phyloP scores from a whole-genome alignment of 2,888 invertebrate genomes.

The Adelphocoris suturalis region DNA sequence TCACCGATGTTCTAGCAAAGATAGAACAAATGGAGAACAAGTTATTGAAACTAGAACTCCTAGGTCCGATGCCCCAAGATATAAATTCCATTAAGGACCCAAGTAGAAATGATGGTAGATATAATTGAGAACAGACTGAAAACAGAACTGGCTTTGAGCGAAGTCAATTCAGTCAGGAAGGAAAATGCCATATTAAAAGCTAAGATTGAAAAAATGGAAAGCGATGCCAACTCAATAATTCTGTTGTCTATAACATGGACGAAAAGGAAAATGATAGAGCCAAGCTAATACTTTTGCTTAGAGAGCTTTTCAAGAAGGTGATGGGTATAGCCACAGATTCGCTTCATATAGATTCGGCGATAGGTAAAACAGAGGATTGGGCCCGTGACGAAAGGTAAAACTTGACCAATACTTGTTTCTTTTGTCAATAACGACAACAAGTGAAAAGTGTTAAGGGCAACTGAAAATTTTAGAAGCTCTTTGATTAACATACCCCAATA shows the following conservation, averaged over 20 bases:
- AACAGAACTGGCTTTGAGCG: not conserved
- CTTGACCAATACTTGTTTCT: not conserved
- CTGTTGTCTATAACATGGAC: not conserved
- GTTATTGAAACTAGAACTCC: not conserved
- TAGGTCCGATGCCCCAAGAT: not conserved
- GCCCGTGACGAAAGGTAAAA: not conserved
- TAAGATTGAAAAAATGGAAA: not conserved
- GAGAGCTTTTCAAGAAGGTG: not conserved
- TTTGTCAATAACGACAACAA: not conserved
- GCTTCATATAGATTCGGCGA: not conserved
- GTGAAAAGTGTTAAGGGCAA: not conserved
- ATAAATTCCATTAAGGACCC: not conserved
- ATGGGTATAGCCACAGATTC: not conserved
- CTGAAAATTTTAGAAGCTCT: not conserved
- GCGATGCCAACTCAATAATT: slow-evolving; percentile 23
- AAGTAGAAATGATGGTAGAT: not conserved
- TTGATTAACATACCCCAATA: not conserved
- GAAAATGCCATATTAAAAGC: not conserved
- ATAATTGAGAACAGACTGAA: not conserved
- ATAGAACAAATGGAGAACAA: slow-evolving; percentile 3
- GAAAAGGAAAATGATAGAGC: not conserved
- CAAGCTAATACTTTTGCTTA: not conserved
- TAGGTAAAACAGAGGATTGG: not conserved
- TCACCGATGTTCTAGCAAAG: slow-evolving; percentile 17
- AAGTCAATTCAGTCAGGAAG: not conserved